phyloP scores from a whole-genome alignment of 2,888 invertebrate species.

The Drosophila anceps region DNA sequence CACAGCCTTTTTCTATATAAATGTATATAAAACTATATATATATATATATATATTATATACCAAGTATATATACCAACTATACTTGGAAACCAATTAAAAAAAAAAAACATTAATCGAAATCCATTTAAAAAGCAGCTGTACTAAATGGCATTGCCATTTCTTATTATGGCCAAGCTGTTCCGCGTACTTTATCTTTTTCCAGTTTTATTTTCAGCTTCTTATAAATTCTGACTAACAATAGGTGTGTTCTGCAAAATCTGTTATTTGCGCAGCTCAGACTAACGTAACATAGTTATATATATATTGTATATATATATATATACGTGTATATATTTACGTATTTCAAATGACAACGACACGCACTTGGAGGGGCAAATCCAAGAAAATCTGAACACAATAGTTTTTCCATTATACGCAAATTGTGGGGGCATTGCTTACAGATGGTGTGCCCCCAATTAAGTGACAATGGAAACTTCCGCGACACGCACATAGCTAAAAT shows the following conservation, averaged over 20 bases:
- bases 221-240: constrained; percentile 14
- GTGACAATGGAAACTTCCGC: constrained; percentile 62
- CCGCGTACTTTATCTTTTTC: not conserved
- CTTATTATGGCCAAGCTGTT: not conserved
- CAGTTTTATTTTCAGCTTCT: not conserved
- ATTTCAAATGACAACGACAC: constrained; percentile 1
- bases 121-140: not conserved
- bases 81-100: too few species aligned
- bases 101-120: not conserved
- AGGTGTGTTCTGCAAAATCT: constrained; percentile 6
- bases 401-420: constrained; percentile 37
- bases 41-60: not conserved
- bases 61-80: not conserved
- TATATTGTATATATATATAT: too few species aligned
- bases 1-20: not conserved
- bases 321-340: not conserved
- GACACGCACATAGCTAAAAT: constrained; percentile 49
- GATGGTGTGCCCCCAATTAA: constrained; percentile 64
- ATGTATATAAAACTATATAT: not conserved
- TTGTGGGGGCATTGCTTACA: constrained; percentile 29
- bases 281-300: not conserved
- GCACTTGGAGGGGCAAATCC: constrained; percentile 11
- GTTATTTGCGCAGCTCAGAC: constrained; percentile 23
- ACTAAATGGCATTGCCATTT: not conserved
- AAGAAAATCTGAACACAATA: constrained; percentile 48